phyloP scores from a whole-genome alignment of 2,797 vertebrate species.

The Botia kubotai region DNA sequence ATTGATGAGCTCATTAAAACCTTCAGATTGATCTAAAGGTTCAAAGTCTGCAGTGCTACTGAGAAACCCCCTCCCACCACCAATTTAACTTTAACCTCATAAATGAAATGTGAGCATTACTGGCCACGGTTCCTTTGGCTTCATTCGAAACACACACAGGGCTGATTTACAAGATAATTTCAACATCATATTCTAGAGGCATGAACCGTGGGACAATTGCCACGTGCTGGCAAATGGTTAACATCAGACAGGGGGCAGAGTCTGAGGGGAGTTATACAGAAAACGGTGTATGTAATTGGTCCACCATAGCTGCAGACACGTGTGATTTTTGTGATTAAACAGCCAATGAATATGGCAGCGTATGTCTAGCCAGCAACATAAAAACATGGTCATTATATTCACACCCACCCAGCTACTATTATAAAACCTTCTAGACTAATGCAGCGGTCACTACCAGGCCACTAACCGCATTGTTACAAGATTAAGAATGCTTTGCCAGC shows the following conservation, averaged over 20 bases:
- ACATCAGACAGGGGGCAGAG: constrained; percentile 2
- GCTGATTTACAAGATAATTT: constrained; percentile 3
- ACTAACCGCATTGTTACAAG: constrained; percentile 13
- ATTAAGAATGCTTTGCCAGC: constrained; percentile 14
- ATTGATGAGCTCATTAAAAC: background rate
- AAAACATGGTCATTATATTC: constrained; percentile 29
- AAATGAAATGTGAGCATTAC: background rate
- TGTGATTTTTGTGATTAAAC: constrained; percentile 13
- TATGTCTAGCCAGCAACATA: constrained; percentile 16
- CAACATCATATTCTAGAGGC: background rate
- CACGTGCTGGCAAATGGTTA: background rate
- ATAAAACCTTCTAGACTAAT: constrained; percentile 27
- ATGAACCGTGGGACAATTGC: background rate
- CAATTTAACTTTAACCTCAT: constrained; percentile 16
- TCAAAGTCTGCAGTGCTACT: constrained; percentile 1
- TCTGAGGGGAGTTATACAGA: constrained; percentile 17
- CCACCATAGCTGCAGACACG: constrained; percentile 20
- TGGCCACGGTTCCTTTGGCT: constrained; percentile 11
- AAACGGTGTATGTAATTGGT: background rate
- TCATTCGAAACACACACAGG: background rate
- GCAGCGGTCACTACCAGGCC: constrained; percentile 35
- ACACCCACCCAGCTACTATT: constrained; percentile 22
- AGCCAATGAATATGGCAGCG: background rate
- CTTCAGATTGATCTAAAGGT: background rate
- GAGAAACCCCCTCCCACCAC: background rate